Conservation (phyloP, 2,797 vertebrate genomes). For the Paramormyrops hopkinsi region DNA sequence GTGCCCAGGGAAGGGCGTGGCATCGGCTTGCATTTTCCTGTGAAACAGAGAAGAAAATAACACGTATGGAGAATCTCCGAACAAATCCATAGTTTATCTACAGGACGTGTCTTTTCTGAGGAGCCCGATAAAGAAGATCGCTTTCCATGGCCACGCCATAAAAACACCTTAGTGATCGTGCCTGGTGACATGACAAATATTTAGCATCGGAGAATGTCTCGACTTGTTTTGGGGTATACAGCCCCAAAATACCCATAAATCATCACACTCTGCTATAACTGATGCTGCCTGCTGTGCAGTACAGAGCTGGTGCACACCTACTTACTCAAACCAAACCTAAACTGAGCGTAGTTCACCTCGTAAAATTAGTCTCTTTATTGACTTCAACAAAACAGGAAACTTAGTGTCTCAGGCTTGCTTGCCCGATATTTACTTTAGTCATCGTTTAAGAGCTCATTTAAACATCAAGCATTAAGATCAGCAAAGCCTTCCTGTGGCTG, state of each 20-base stretch:
- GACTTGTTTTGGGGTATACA: not conserved
- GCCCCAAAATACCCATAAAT: not conserved
- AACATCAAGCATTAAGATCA: conserved; percentile 24
- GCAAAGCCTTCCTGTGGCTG: not conserved
- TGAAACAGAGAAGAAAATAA: conserved; percentile 21
- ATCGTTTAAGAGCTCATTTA: conserved; percentile 34
- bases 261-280: not conserved
- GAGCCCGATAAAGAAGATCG: not conserved
- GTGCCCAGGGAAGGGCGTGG: conserved; percentile 63
- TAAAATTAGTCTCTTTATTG: conserved; percentile 29
- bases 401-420: conserved; percentile 43
- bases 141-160: not conserved
- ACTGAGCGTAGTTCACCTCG: not conserved
- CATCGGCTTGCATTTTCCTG: conserved; percentile 66
- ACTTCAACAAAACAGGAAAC: conserved; percentile 45
- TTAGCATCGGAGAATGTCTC: not conserved
- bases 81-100: not conserved
- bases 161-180: not conserved
- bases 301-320: not conserved
- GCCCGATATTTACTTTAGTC: conserved; percentile 35
- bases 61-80: not conserved
- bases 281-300: not conserved
- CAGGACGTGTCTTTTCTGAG: not conserved
- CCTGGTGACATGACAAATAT: not conserved
- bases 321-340: not conserved